Base-by-base conservation (phyloP, 2,888 invertebrate species). In the Acrobasis consociella region DNA sequence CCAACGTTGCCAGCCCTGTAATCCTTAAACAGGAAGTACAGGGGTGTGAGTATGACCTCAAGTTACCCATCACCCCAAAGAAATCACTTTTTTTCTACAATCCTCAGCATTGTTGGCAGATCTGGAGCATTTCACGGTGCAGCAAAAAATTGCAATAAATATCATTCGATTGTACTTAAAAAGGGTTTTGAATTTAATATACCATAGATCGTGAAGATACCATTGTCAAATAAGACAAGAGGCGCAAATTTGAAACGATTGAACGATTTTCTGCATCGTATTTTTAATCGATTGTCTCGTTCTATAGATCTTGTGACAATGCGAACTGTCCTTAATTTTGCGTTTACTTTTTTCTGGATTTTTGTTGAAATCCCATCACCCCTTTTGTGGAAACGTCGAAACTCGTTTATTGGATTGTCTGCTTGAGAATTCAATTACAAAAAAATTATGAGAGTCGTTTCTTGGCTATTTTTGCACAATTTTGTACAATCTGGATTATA, bases 41-140 rank as follows among this genome's bases (percentile, higher is more conserved):
- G 85, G 91, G 91, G 91, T 91, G 90, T 89, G 91, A 91, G 79
- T 87, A 85, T 91, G 91, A 92, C 92, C 92, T 91, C 91, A 91
- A 90, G 89, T 89, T 90, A 90, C 91, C 87, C 87, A 89, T 86
- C 83, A 77, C 88, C 87, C 82, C 72, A 77, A 69, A 65, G 62
- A 68, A 76, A 71, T 74, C 80, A 79, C 77, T 78, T 76, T 75
- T 75, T 73, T 68, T 71, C 22, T 22, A 22, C 22, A 22, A 22
- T 65, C 59, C 49, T 68, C 71, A 72, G 78, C 74, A 82, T 87
- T 87, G 85, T 85, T 72, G 69, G 73, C 64, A 65, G 81, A 89
- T 89, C 85, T 89, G 70, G 86, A 90, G 90, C 86, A 86, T 86
- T 87, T 84, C 87, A 84, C 74, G 81, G 78, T 75, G 72, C 68